phyloP scores from a whole-genome alignment of 2,888 invertebrate species.

The Pardosa pseudoannulata region DNA sequence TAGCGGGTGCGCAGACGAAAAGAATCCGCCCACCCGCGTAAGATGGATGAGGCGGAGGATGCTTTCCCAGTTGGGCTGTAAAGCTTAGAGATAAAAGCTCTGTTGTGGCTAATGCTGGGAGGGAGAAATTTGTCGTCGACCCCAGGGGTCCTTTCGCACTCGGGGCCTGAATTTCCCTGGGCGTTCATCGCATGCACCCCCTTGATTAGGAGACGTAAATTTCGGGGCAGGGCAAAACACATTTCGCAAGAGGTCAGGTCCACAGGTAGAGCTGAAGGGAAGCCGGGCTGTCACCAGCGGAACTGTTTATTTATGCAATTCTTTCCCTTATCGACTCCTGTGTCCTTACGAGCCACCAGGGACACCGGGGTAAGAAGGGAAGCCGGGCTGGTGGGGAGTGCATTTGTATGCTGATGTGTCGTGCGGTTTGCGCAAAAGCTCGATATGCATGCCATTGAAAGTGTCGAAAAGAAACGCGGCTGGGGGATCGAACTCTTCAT shows the following conservation, averaged over 20 bases:
- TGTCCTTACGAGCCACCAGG: conserved; percentile 70
- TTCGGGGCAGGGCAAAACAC: conserved; percentile 28
- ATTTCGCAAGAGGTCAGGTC: conserved; percentile 49
- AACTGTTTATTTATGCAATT: conserved; percentile 68
- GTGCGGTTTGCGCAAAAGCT: conserved; percentile 65
- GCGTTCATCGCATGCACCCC: conserved; percentile 36
- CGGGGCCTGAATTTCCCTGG: conserved; percentile 44
- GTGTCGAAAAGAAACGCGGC: conserved; percentile 70
- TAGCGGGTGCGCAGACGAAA: conserved; percentile 18
- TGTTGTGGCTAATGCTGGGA: conserved; percentile 72
- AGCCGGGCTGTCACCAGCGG: conserved; percentile 33
- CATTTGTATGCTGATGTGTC: conserved; percentile 73
- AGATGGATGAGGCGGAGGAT: conserved; percentile 47
- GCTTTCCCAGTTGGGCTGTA: conserved; percentile 64
- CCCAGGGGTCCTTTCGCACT: conserved; percentile 36
- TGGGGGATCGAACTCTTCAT: conserved; percentile 69
- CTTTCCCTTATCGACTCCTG: conserved; percentile 57
- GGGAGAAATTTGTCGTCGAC: conserved; percentile 67
- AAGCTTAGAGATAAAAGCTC: conserved; percentile 70
- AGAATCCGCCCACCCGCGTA: conserved; percentile 26
- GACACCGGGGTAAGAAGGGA: conserved; percentile 18
- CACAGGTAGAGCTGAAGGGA: conserved; percentile 50
- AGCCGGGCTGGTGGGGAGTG: conserved; percentile 19
- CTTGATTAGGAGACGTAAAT: conserved; percentile 57
- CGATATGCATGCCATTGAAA: conserved; percentile 72